These are phyloP conservation scores for Terrapene triunguis DNA, from an alignment of 2,113 vertebrate genomes.

Conservation along the genomic window DNA sequence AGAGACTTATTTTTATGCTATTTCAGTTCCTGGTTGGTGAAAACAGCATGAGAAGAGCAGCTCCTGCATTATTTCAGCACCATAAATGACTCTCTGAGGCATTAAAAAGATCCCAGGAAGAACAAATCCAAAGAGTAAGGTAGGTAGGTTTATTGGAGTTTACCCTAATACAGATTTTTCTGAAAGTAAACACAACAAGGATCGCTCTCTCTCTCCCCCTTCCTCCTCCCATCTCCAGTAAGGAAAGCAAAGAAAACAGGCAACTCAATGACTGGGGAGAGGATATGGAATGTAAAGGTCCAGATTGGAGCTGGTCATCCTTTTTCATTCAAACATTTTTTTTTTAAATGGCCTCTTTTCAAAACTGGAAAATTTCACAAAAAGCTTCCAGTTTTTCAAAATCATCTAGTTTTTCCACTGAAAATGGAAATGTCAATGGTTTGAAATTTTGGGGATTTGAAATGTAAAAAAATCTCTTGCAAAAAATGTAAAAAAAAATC, in stretches of 20 bases:
- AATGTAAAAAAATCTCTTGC: background rate
- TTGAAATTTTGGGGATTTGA: background rate
- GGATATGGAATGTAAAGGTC: background rate
- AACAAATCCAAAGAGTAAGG: background rate
- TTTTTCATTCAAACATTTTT: background rate
- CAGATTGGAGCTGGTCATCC: background rate
- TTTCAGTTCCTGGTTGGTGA: background rate
- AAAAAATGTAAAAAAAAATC: background rate
- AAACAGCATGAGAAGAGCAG: background rate
- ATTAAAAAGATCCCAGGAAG: background rate
- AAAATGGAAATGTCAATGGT: background rate
- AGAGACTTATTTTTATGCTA: background rate
- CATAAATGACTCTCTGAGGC: background rate
- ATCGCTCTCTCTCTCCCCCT: background rate
- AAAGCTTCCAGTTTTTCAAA: background rate
- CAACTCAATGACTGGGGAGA: background rate
- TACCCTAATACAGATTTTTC: background rate
- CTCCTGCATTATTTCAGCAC: accelerated
- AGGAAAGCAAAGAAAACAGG: background rate
- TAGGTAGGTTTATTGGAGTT: background rate
- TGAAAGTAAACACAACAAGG: background rate
- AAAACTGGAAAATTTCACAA: background rate
- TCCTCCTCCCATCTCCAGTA: background rate
- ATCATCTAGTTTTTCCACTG: background rate
- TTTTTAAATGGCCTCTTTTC: background rate